Evolutionary conservation across 1,140 invertebrate genomes (phyloP).

Genomic region (Drosophila gunungcola): DNA sequence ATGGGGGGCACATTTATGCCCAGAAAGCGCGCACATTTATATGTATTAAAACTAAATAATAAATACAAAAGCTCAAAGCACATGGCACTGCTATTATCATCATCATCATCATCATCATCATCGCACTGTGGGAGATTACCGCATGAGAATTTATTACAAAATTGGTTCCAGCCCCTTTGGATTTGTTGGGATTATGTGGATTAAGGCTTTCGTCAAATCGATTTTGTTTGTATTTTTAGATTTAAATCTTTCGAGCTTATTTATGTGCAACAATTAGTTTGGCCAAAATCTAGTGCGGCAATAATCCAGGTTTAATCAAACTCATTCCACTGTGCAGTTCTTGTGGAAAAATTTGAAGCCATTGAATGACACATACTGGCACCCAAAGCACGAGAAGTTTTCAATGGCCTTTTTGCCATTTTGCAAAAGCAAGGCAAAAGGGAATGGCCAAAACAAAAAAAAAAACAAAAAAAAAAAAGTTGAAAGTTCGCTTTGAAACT

Average conservation of each 20-base stretch:
- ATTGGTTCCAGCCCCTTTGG: background rate
- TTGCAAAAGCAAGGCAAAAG: slow-evolving; percentile 11
- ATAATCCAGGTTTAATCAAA: background rate
- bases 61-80: slow-evolving; percentile 25
- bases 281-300: background rate
- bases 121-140: slow-evolving; percentile 44
- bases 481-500: slow-evolving; percentile 44
- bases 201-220: slow-evolving; percentile 31
- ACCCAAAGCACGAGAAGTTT: slow-evolving; percentile 28
- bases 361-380: slow-evolving; percentile 30
- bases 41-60: slow-evolving; percentile 48
- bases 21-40: slow-evolving; percentile 25
- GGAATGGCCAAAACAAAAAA: slow-evolving; percentile 26
- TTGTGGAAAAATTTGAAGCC: slow-evolving; percentile 23
- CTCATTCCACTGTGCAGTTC: slow-evolving; percentile 41
- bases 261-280: slow-evolving; percentile 7
- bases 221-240: slow-evolving; percentile 20
- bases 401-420: slow-evolving; percentile 4
- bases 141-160: slow-evolving; percentile 42
- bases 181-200: background rate
- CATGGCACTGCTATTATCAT: slow-evolving; percentile 4
- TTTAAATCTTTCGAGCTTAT: background rate
- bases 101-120: background rate
- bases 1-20: slow-evolving; percentile 13
- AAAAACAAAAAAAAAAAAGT: slow-evolving; percentile 22